These are phyloP conservation scores for Tarsius wallacei DNA, from an alignment of 2,797 vertebrate species.

Conservation along the genomic window DNA sequence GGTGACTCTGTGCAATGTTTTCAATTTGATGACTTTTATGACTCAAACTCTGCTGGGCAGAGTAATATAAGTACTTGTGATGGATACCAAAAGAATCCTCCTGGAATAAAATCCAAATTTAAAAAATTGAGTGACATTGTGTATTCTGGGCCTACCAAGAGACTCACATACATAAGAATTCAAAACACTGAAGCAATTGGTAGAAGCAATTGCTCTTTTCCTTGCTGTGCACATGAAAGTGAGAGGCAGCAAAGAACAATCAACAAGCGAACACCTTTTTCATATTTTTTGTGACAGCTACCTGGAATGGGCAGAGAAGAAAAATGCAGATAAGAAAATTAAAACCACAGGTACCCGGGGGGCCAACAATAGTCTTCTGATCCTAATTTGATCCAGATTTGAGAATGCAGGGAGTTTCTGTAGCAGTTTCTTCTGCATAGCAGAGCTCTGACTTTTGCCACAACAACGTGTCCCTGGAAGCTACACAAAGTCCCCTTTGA, in stretches of 20 bases:
- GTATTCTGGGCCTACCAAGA: neutral
- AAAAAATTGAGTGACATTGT: neutral
- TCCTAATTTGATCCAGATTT: slow-evolving; percentile 23
- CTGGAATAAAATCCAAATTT: neutral
- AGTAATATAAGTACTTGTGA: neutral
- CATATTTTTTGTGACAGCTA: neutral
- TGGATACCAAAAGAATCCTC: neutral
- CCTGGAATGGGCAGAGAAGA: neutral
- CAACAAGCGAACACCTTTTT: neutral
- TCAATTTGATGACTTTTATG: neutral
- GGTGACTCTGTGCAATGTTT: neutral
- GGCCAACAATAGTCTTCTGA: slow-evolving; percentile 24
- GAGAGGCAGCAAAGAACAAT: neutral
- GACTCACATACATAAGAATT: neutral
- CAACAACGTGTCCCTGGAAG: slow-evolving; percentile 57
- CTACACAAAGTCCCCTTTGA: slow-evolving; percentile 73
- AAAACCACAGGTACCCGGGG: slow-evolving; percentile 30
- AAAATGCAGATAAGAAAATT: slow-evolving; percentile 63
- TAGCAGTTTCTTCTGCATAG: slow-evolving; percentile 23
- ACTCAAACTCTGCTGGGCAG: neutral
- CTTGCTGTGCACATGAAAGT: neutral
- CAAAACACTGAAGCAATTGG: neutral
- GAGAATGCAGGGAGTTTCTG: neutral
- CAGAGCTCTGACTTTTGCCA: slow-evolving; percentile 26
- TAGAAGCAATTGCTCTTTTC: neutral